These are phyloP conservation scores for Omphaloscelis lunosa DNA, from an alignment of 2,888 invertebrate species.

Conservation along the genomic window DNA sequence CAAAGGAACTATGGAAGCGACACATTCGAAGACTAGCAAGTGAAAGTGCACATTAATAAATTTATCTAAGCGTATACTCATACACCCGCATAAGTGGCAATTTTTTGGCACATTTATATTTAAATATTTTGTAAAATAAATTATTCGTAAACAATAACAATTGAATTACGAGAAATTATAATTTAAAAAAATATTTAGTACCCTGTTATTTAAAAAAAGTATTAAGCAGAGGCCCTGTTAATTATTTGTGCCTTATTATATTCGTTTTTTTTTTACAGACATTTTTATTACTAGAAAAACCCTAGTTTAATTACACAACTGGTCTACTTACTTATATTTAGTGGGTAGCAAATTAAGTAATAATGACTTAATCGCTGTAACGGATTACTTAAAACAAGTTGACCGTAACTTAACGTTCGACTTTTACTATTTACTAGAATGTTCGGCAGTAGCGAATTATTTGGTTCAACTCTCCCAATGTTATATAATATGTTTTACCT, in stretches of 20 bases:
- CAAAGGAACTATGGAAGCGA: not conserved
- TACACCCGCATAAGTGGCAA: no score
- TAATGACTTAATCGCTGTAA: slow-evolving; percentile 53
- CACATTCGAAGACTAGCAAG: not conserved
- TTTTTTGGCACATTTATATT: no score
- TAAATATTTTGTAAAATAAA: no score
- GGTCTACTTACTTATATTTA: not conserved
- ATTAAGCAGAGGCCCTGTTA: no score
- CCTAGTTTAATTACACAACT: not conserved
- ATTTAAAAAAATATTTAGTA: no score
- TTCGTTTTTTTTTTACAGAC: no score
- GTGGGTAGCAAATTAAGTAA: slow-evolving; percentile 35
- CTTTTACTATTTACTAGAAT: slow-evolving; percentile 59
- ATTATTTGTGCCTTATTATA: no score
- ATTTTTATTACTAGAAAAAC: no score
- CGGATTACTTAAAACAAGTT: slow-evolving; percentile 55
- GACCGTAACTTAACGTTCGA: slow-evolving; percentile 47
- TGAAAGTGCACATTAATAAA: not conserved
- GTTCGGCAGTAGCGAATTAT: slow-evolving; percentile 36
- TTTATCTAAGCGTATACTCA: no score
- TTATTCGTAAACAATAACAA: no score
- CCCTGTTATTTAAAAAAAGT: no score
- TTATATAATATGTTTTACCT: slow-evolving; percentile 5
- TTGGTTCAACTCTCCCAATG: slow-evolving; percentile 21
- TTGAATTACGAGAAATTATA: no score